Evolutionary conservation across 2,888 invertebrate species (phyloP), one percentile per base, ranked within the genome.

Genomic region (Colletes collaris): DNA sequence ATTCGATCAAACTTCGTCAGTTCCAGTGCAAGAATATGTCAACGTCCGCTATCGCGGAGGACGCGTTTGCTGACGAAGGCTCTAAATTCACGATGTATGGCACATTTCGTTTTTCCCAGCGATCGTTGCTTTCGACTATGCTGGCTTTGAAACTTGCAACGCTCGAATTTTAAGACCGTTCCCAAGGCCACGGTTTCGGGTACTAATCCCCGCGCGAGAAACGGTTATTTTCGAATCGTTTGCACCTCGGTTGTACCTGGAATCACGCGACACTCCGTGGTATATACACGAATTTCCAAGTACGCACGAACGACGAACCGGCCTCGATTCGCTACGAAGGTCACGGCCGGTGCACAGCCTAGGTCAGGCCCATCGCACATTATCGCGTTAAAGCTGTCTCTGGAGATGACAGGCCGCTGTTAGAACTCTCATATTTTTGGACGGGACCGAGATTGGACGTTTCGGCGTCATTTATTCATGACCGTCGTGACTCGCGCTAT

Each of bases 311-410:
- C 84, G 82, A 79, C 73, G 86, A 83, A 86, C 84, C 88, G 86
- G 87, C 83, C 86, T 88, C 86, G 84, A 88, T 87, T 84, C 82
- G 85, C 82, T 79, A 79, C 88, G 89, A 91, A 92, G 92, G 92
- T 92, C 92, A 92, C 88, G 90, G 90, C 87, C 90, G 88, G 81
- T 88, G 88, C 84, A 87, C 86, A 90, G 90, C 92, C 92, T 92
- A 92, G 92, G 92, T 92, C 92, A 92, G 92, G 91, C 91, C 91
- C 91, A 91, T 91, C 89, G 89, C 86, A 88, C 85, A 87, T 90
- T 89, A 89, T 89, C 88, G 87, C 85, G 84, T 89, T 87, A 87
- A 87, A 79, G 84, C 80, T 71, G 83, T 71, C 79, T 76, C 62
- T 70, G 77, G 79, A 79, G 82, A 62, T 79, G 80, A 62, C 79